These are phyloP conservation scores for Brachyptera putata DNA, from an alignment of 2,888 invertebrate species.

Conservation along the genomic window DNA sequence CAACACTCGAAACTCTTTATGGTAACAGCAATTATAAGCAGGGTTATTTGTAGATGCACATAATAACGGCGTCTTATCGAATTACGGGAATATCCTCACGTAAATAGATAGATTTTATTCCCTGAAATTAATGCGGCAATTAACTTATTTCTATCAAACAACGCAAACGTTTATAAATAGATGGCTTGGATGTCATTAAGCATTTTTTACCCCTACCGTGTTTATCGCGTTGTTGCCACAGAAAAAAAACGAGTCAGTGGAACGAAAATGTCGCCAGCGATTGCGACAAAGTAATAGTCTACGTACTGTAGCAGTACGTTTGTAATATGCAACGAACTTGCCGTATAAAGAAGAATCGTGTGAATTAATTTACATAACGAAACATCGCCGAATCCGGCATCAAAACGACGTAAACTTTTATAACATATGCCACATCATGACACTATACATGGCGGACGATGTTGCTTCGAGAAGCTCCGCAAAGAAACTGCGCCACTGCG, in stretches of 20 bases:
- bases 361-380: conserved; percentile 42
- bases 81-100: no score
- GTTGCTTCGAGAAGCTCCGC: conserved; percentile 28
- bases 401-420: conserved; percentile 38
- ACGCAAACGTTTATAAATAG: background rate
- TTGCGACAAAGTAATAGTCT: conserved; percentile 28
- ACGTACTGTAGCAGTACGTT: conserved; percentile 31
- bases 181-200: background rate
- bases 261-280: conserved; percentile 33
- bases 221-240: conserved; percentile 34
- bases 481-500: conserved; percentile 25
- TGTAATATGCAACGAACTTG: conserved; percentile 28
- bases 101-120: no score
- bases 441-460: conserved; percentile 41
- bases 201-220: conserved; percentile 30
- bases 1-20: no score
- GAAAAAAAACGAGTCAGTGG: conserved; percentile 32
- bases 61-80: no score
- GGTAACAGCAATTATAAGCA: no score
- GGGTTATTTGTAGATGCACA: no score
- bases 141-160: no score
- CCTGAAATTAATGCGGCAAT: no score
- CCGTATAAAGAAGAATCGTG: conserved; percentile 32
- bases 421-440: conserved; percentile 47
- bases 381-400: conserved; percentile 36